Evolutionary conservation across 2,113 vertebrate species (phyloP).

Genomic region (Caloenas nicobarica): DNA sequence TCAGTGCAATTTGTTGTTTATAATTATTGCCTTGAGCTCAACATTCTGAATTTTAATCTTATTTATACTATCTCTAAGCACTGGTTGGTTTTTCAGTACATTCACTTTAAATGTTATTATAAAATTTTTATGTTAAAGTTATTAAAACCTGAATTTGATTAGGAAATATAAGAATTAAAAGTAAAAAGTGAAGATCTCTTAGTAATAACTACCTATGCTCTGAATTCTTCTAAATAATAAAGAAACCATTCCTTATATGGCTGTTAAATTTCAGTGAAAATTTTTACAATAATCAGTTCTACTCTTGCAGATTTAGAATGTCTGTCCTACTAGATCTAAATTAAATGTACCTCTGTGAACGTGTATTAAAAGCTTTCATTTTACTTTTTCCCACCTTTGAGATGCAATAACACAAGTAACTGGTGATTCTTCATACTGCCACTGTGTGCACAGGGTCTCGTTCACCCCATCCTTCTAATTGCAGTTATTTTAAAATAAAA

Average conservation of each 20-base stretch:
- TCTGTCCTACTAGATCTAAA: conserved; percentile 17
- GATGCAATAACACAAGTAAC: not conserved
- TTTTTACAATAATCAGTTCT: not conserved
- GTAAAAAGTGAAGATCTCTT: not conserved
- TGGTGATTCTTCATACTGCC: not conserved
- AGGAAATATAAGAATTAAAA: conserved; percentile 16
- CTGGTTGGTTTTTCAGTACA: not conserved
- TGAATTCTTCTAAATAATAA: not conserved
- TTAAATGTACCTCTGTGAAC: conserved; percentile 20
- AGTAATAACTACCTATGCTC: not conserved
- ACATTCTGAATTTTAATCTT: conserved; percentile 2
- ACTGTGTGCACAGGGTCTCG: not conserved
- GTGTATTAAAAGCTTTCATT: conserved; percentile 20
- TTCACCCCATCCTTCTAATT: conserved; percentile 12
- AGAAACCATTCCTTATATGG: not conserved
- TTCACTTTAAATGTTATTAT: conserved; percentile 24
- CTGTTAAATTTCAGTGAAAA: not conserved
- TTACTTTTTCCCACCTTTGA: not conserved
- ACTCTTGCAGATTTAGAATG: not conserved
- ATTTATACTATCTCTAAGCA: not conserved
- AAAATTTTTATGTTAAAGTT: not conserved
- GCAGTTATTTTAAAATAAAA: conserved; percentile 49
- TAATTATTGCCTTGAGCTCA: conserved; percentile 49
- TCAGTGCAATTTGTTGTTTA: conserved; percentile 47
- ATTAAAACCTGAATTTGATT: conserved; percentile 17